Base-by-base conservation (phyloP, 2,888 invertebrate genomes). In the Leucoma salicis region DNA sequence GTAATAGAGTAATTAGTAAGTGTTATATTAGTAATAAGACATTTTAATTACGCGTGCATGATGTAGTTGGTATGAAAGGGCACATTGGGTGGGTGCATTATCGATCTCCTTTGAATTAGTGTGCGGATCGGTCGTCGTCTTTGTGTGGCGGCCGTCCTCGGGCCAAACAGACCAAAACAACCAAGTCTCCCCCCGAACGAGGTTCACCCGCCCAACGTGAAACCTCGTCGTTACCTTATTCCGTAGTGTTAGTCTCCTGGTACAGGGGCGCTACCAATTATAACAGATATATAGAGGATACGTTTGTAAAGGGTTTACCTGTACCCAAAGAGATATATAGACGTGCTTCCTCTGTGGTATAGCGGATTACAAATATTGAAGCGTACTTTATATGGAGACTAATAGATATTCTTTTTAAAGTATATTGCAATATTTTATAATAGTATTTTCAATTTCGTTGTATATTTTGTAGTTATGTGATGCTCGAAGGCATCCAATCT, bases 161-260 rank as follows among this genome's bases (percentile, higher is more conserved):
- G 81, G 74, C 83, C 82, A 90, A 90, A 90, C 85, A 89, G 89
- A 88, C 90, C 89, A 89, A 90, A 89, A 89, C 90, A 87, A 87
- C 76, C 74, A 60, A 53, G 63, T 69, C 69, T 63, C 73, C 74
- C 72, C 60, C 39, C 59, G 50, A 67, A 57, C 54, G 28, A 13
- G 24, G 25, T 66, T 64, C 65, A 67, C 74, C 53, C 74, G 60
- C 63, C 66, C 58, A 62, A 52, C 49, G 59, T 29, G 13, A 29
- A 29, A 11, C 29, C 71, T 80, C 72, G 74, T 78, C 82, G 80
- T 80, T 75, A 76, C 78, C 74, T 71, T 75, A 72, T 74, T 66
- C 70, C 67, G 68, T 64, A 48, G 57, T 60, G 66, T 67, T 71
- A 70, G 65, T 74, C 69, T 74, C 66, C 63, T 73, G 70, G 73